Conservation (phyloP, 2,113 vertebrate species). For the Lutjanus erythropterus region DNA sequence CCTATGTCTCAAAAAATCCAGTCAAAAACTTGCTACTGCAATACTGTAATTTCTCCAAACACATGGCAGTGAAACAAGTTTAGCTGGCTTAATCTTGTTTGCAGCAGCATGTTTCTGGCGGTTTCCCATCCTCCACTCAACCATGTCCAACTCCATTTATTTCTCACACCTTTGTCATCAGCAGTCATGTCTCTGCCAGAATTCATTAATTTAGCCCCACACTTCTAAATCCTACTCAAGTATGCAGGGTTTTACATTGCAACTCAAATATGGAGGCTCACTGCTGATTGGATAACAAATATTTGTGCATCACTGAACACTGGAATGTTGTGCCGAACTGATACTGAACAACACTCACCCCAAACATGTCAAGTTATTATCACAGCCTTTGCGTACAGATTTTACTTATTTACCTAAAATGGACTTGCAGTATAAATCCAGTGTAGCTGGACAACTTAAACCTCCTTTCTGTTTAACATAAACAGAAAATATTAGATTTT, state of each 20-base stretch:
- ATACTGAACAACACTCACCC: background rate
- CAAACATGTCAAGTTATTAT: background rate
- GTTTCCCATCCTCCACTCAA: background rate
- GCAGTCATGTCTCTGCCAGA: background rate
- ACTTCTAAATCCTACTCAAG: conserved; percentile 4
- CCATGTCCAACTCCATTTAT: conserved; percentile 26
- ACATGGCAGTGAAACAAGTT: background rate
- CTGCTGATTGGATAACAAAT: conserved; percentile 20
- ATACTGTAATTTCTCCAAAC: background rate
- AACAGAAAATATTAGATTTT: background rate
- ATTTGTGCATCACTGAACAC: background rate
- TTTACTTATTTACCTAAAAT: background rate
- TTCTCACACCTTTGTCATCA: conserved; percentile 11
- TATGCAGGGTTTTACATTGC: background rate
- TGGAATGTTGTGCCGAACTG: background rate
- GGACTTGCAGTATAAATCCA: background rate
- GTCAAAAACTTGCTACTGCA: background rate
- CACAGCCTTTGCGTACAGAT: background rate
- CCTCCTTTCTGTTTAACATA: background rate
- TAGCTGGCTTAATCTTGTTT: background rate
- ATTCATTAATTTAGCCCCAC: background rate
- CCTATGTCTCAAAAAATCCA: too few relatives aligned
- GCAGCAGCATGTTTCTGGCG: background rate
- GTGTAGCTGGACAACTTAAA: background rate
- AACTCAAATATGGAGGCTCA: background rate